Evolutionary conservation across 2,888 invertebrate species (phyloP), one percentile per base, ranked within the genome.

Genomic region (Galeopsomyia nigrocyanea): DNA sequence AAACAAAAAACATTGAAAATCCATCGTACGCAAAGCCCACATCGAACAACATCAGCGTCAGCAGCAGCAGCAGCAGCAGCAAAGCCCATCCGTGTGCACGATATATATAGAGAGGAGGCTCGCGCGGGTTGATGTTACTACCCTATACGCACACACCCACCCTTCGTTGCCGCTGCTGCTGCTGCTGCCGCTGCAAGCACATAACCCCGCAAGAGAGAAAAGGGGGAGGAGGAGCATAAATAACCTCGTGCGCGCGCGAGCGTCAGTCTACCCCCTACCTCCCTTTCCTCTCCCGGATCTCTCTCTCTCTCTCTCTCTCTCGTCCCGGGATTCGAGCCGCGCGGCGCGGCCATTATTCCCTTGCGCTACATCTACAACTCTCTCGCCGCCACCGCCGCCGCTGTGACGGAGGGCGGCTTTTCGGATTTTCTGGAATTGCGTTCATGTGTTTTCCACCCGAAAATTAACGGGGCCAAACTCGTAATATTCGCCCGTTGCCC

Each of bases 111-210:
- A 1, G 39, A 39, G 39, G 13, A 39, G 39, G 39, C 70, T 61
- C 61, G 21, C 67, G 65, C 72, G 79, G 81, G 80, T 81, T 82
- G 81, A 81, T 81, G 81, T 79, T 79, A 75, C 79, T 74, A 77
- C 73, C 75, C 70, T 74, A 71, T 70, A 68, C 77, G 62, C 66
- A 21, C 53, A 16, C 74, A 14, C 51, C 9, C n/a, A 16, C 14
- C 46, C 67, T 65, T 56, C 65, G 56, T 51, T 19, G 53, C 63
- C 7, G 51, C 16, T 21, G 51, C 6, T 51, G 51, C 22, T 7
- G 51, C 19, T 39, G n/a, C 60, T 31, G 19, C 57, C 22, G 19
- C 64, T 2, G 16, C 31, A 39, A 6, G 39, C 39, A 57, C 39
- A 31, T 31, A 31, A 17, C 50, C n/a, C 19, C 13, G n/a, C 22